These are phyloP conservation scores for Apamea epomidion DNA, from an alignment of 2,888 invertebrate genomes.

Conservation along the genomic window DNA sequence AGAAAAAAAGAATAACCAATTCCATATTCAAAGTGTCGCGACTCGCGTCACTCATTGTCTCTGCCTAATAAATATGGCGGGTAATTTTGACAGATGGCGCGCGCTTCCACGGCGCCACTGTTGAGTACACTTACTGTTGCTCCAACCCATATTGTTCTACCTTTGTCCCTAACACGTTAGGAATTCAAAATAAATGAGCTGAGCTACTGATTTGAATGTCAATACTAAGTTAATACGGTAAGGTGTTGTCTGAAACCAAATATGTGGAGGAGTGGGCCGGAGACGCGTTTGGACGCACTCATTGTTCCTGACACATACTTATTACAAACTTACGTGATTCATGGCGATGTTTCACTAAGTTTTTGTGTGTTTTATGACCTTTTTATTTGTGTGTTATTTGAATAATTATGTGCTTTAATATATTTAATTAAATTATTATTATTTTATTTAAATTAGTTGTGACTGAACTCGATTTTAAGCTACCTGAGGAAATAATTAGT, in stretches of 20 bases:
- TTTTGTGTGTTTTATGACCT: slow-evolving; percentile 65
- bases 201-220: slow-evolving; percentile 89
- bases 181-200: slow-evolving; percentile 87
- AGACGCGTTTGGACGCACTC: slow-evolving; percentile 56
- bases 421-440: too few species aligned
- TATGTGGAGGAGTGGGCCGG: slow-evolving; percentile 69
- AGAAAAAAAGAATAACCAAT: slow-evolving; percentile 52
- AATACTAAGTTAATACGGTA: slow-evolving; percentile 86
- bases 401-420: slow-evolving; percentile 64
- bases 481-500: background rate
- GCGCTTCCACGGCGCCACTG: slow-evolving; percentile 87
- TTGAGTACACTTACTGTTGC: slow-evolving; percentile 87
- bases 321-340: slow-evolving; percentile 65
- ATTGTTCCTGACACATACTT: slow-evolving; percentile 68
- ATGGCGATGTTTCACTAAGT: slow-evolving; percentile 62
- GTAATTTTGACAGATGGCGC: slow-evolving; percentile 86
- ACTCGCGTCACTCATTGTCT: slow-evolving; percentile 70
- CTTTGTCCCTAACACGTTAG: slow-evolving; percentile 83
- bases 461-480: slow-evolving; percentile 4
- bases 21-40: slow-evolving; percentile 66
- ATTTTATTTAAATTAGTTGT: slow-evolving; percentile 59
- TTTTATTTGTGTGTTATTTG: slow-evolving; percentile 67
- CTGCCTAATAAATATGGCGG: slow-evolving; percentile 79
- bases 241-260: slow-evolving; percentile 86
- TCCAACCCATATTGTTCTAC: slow-evolving; percentile 86